Evolutionary conservation across 2,113 vertebrate species (phyloP), one percentile per base, ranked within the genome.

Genomic region (Gymnarchus niloticus): DNA sequence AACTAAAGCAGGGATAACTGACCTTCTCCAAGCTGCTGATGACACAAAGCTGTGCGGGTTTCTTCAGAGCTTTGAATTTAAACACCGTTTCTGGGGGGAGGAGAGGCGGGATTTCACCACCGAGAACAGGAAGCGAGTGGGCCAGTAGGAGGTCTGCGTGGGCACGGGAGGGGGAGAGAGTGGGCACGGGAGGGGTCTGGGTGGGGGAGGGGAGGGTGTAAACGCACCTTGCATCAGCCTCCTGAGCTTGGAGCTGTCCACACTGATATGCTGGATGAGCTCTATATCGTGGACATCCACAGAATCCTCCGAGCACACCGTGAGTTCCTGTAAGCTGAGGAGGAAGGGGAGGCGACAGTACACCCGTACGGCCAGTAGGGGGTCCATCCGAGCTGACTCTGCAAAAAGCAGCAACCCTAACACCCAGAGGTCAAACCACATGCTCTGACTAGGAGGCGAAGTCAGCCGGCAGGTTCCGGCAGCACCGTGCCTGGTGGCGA

Each of bases 1-100:
- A 54, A 86, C 21, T 25, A 61, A 86, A 1, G 8, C 1, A n/a
- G n/a, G 7, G 9, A 52, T 37, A 19, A 83, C 88, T 89, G 90
- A 97, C 98, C 95, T 99, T 99, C 91, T 99, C 98, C 87, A 99
- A 95, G 92, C 97, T 99, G 94, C 96, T 99, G 93, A 99, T 99
- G 91, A 99, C 97, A 4, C 97, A 94, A 59, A 99, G 95, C 87
- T 99, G 98, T 76, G 97, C 97, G 46, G 97, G 96, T 87, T 99
- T 99, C 93, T 98, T 99, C n/a, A 99, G 93, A 54, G 98, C 95
- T 94, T 97, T 96, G 89, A 99, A 99, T 92, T 99, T 99, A 90
- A 98, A 94, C n/a, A 96, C 97, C 1, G 97, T 99, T 95, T 99
- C 98, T 99, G 92, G n/a, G n/a, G n/a, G n/a, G n/a, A n/a, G n/a